These are phyloP conservation scores for Leptinotarsa juncta DNA, from an alignment of 2,888 invertebrate genomes.

Conservation along the genomic window DNA sequence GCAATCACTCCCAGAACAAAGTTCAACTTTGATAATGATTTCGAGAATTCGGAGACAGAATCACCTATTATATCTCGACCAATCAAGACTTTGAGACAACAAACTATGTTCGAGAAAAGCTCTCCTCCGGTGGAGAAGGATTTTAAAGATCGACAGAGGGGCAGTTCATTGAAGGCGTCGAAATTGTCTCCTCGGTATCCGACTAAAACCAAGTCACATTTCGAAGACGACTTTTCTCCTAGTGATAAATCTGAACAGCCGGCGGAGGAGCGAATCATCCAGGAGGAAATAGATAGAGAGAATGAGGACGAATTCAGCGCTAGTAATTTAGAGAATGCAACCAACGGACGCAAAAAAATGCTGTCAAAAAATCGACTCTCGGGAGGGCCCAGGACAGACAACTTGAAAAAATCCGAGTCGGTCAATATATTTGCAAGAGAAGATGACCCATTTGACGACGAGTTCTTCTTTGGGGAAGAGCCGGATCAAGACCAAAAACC, in stretches of 20 bases:
- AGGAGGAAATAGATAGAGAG: slow-evolving; percentile 60
- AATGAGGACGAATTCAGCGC: slow-evolving; percentile 58
- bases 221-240: slow-evolving; percentile 72
- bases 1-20: slow-evolving; percentile 46
- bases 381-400: slow-evolving; percentile 63
- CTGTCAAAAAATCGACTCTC: slow-evolving; percentile 57
- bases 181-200: slow-evolving; percentile 52
- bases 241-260: slow-evolving; percentile 57
- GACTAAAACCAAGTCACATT: slow-evolving; percentile 60
- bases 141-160: slow-evolving; percentile 44
- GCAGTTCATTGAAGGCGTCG: slow-evolving; percentile 39
- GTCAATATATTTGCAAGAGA: slow-evolving; percentile 90
- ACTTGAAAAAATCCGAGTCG: slow-evolving; percentile 88
- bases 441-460: slow-evolving; percentile 89
- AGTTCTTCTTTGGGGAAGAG: slow-evolving; percentile 77
- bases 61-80: slow-evolving; percentile 51
- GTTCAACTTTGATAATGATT: slow-evolving; percentile 60
- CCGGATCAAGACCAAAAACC: slow-evolving; percentile 47
- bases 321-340: slow-evolving; percentile 51
- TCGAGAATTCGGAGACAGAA: slow-evolving; percentile 60
- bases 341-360: slow-evolving; percentile 56
- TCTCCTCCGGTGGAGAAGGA: slow-evolving; percentile 38
- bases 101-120: slow-evolving; percentile 49
- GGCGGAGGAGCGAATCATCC: slow-evolving; percentile 57
- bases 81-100: slow-evolving; percentile 45